A percentile compares a stretch with the other conserved stretches of the same genome.
Conservation (phyloP, 2,888 invertebrate species). For the Rambutsinella grinnellia region DNA sequence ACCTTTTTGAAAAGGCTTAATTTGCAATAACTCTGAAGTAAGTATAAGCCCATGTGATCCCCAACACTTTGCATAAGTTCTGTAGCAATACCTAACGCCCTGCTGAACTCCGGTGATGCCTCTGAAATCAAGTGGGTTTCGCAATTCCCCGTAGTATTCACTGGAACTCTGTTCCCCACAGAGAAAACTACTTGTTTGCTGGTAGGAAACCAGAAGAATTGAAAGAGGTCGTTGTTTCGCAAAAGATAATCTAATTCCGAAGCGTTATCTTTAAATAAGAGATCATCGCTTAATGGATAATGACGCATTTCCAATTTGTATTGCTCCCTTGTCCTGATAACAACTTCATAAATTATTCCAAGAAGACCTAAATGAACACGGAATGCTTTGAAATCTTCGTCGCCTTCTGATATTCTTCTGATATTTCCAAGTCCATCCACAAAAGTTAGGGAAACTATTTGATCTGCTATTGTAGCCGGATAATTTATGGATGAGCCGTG, state of each 20-base stretch:
- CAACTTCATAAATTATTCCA: constrained; percentile 38
- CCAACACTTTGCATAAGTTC: constrained; percentile 18
- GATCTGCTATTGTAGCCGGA: constrained; percentile 23
- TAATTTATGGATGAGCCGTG: constrained; percentile 23
- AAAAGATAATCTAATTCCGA: constrained; percentile 7
- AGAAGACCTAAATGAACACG: constrained; percentile 41
- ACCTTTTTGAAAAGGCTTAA: constrained; percentile 28
- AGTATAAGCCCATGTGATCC: constrained; percentile 16
- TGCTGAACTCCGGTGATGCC: background rate
- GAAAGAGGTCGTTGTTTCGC: constrained; percentile 18
- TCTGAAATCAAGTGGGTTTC: constrained; percentile 35
- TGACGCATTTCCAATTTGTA: constrained; percentile 36
- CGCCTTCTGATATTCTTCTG: constrained; percentile 9
- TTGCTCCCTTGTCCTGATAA: constrained; percentile 32
- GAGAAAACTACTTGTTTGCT: constrained; percentile 31
- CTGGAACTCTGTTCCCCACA: constrained; percentile 6
- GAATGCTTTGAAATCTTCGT: constrained; percentile 27
- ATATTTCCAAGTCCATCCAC: constrained; percentile 43
- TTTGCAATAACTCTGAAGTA: constrained; percentile 24
- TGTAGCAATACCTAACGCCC: background rate
- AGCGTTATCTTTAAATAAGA: constrained; percentile 14
- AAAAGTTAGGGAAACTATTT: constrained; percentile 9
- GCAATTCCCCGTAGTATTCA: constrained; percentile 11
- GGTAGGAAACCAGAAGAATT: constrained; percentile 52
- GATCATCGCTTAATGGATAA: constrained; percentile 7